Base-by-base conservation (phyloP, 2,888 invertebrate species). In the Liodrosophila aerea region DNA sequence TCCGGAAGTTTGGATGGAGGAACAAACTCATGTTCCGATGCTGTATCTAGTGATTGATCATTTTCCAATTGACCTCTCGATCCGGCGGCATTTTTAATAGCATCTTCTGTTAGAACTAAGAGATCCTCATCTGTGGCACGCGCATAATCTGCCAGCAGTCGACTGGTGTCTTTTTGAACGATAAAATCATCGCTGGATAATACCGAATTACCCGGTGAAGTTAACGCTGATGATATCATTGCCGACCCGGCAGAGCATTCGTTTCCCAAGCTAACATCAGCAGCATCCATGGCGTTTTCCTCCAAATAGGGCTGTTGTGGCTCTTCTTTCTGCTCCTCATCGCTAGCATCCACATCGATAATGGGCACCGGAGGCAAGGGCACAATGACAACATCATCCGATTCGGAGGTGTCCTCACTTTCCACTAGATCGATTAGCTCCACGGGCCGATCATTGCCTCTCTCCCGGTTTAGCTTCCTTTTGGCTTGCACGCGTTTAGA, bases 181-280 rank as follows among this genome's bases (percentile, higher is more conserved):
- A 90, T 90, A 30, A 90, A 90, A 59, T 90, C 90, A 77, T 90
- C 90, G 7, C 86, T 86, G 1, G 89, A 88, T 33, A 89, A 52
- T 7, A 89, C 87, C 0, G 90, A 90, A 4, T 40, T 83, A 45
- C 81, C 82, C 1, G 90, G 90, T 1, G 88, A 88, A 9, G 58
- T 37, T 1, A 72, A n/a, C 1, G 59, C 36, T 0, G 65, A 46
- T 2, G 45, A 9, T 1, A 11, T 4, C 1, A 36, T 9, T 7
- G 16, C 50, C 1, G 39, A 16, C 0, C 43, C 57, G 1, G 46
- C 18, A 7, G n/a, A n/a, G 7, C 18, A 18, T n/a, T 16, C 39
- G 2, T 36, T 2, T 0, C 31, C 7, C 5, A 39, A 31, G 7
- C 57, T 52, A 4, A 87, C 74, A 69, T 87, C 87, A 0, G 80